Conservation (phyloP, 2,888 invertebrate species). For the Rhamnusium bicolor region DNA sequence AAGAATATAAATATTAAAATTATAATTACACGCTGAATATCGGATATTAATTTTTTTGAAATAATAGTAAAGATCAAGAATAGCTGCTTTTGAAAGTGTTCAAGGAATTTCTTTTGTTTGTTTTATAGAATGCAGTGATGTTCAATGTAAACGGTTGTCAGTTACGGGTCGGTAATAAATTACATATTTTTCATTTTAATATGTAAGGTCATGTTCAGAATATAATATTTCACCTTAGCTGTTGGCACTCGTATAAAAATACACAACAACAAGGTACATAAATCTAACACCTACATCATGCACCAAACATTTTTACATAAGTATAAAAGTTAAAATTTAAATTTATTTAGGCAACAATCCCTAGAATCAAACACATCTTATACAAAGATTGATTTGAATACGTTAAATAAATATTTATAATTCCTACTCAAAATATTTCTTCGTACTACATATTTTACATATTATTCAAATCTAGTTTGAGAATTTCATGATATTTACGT, state of each 20-base stretch:
- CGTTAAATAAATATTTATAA: conserved; percentile 26
- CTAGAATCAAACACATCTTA: conserved; percentile 1
- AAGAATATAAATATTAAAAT: not conserved
- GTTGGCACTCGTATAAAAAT: conserved; percentile 63
- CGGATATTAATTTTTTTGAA: not conserved
- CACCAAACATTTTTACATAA: conserved; percentile 56
- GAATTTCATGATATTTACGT: not conserved
- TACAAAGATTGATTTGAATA: conserved; percentile 20
- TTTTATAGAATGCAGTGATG: conserved; percentile 15
- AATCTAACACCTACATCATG: conserved; percentile 63
- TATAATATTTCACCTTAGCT: conserved; percentile 64
- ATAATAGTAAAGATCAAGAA: not conserved
- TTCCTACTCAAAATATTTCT: not conserved
- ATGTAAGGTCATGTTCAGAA: conserved; percentile 62
- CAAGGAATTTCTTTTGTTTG: conserved; percentile 2
- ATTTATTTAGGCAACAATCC: conserved; percentile 42
- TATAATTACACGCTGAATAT: not conserved
- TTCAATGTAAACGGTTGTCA: conserved; percentile 25
- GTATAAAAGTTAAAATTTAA: conserved; percentile 44
- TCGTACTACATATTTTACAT: not conserved
- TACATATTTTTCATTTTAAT: conserved; percentile 51
- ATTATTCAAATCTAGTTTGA: not conserved
- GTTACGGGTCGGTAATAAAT: conserved; percentile 50
- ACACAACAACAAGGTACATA: conserved; percentile 59
- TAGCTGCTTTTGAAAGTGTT: not conserved